Base-by-base conservation (phyloP, 2,113 vertebrate genomes). In the Rhinoptilus africanus region DNA sequence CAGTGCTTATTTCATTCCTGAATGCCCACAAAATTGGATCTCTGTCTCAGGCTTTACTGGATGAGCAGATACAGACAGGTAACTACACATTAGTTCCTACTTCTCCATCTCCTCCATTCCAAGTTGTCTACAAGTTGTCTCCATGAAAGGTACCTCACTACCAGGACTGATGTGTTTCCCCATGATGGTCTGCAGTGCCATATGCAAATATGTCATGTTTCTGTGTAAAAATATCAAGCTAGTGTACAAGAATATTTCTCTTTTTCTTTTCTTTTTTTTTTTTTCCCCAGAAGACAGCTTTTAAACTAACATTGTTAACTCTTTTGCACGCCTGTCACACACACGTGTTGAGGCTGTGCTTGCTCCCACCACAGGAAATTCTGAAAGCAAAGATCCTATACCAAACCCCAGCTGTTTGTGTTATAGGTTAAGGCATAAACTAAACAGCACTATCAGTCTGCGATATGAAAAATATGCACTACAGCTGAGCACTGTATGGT, bases 111-210 rank as follows among this genome's bases (percentile, higher is more conserved):
- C 35, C 48, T 64, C 15, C 2, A 0, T 47, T 37, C 50, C 67
- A 75, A 39, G 24, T 8, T 43, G 15, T 51, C 37, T 89, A 32
- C 30, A 68, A 37, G 28, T 41, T 41, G 41, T 27, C 51, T 43
- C 2, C 12, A 56, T 4, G 34, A 85, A 81, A 27, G 9, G 17
- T 43, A 72, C 62, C 24, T 77, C 45, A 30, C 34, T 23, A n/a
- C 8, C 30, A 72, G 60, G 37, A 56, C 27, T 60, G 43, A 28
- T 37, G 39, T 39, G 28, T 68, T 51, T 89, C 21, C 78, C 73
- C 64, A 16, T 1, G 56, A 19, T 62, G 26, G 30, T 74, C 34
- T 0, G 0, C 32, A 77, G 39, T 20, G 19, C 35, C 34, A 5
- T 23, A 79, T 66, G 43, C 79, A 93, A 45, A 41, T 23, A 24